These are phyloP conservation scores for Xestia ashworthii DNA, from an alignment of 2,888 invertebrate genomes.

Conservation along the genomic window DNA sequence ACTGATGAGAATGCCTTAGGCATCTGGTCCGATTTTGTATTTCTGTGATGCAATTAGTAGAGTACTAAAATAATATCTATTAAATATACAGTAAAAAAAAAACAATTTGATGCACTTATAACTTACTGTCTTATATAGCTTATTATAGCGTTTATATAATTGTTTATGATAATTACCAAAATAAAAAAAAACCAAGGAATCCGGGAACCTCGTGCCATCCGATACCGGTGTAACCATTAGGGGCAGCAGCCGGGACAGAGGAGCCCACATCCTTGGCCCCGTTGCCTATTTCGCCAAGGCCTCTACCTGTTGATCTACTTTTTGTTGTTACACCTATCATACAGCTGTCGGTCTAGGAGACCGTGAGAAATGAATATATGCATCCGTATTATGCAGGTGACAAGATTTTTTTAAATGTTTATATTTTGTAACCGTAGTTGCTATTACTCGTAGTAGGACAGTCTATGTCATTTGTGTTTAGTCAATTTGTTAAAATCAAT, in stretches of 20 bases:
- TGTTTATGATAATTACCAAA: not conserved
- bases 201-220: slow-evolving; percentile 6
- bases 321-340: slow-evolving; percentile 71
- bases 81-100: not conserved
- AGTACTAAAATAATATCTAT: not conserved
- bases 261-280: slow-evolving; percentile 76
- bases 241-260: slow-evolving; percentile 54
- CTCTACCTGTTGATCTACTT: slow-evolving; percentile 79
- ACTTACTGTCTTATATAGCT: not conserved
- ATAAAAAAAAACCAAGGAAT: slow-evolving; percentile 10
- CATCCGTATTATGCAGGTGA: slow-evolving; percentile 20
- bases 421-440: slow-evolving; percentile 24
- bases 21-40: not conserved
- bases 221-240: slow-evolving; percentile 44
- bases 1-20: not conserved
- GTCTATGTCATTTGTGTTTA: slow-evolving; percentile 10
- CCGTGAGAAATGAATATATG: slow-evolving; percentile 60
- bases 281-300: slow-evolving; percentile 75
- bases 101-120: not conserved
- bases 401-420: slow-evolving; percentile 1
- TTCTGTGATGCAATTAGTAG: not conserved
- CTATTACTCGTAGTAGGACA: not conserved
- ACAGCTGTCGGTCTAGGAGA: slow-evolving; percentile 57
- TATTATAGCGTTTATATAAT: not conserved
- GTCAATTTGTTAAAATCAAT: not conserved